Evolutionary conservation across 2,888 invertebrate genomes (phyloP).

Genomic region (Amphipyra berbera): DNA sequence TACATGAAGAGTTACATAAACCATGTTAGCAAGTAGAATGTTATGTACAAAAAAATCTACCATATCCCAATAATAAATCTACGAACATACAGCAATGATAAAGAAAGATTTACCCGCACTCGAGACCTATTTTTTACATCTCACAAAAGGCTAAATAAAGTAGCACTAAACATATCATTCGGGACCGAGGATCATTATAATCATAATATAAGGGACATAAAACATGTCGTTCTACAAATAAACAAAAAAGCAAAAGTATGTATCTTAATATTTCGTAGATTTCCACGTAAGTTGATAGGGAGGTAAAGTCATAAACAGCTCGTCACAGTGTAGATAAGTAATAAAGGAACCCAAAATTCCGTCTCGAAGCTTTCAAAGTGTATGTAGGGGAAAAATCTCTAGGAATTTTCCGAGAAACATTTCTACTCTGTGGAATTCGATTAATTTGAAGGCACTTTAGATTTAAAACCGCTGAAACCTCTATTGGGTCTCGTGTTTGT

Average conservation of each 20-base stretch:
- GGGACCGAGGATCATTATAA: slow-evolving; percentile 18
- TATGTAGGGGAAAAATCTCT: slow-evolving; percentile 48
- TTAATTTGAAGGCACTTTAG: slow-evolving; percentile 60
- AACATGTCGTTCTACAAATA: slow-evolving; percentile 28
- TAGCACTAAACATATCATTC: slow-evolving; percentile 26
- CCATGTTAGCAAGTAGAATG: neutral
- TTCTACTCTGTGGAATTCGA: slow-evolving; percentile 56
- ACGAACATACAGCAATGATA: slow-evolving; percentile 9
- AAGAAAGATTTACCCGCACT: slow-evolving; percentile 13
- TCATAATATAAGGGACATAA: slow-evolving; percentile 16
- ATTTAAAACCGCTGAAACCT: slow-evolving; percentile 43
- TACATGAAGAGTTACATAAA: too few relatives aligned
- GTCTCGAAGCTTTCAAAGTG: slow-evolving; percentile 41
- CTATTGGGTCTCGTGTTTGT: slow-evolving; percentile 39
- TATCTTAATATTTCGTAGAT: slow-evolving; percentile 45
- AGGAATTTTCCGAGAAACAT: slow-evolving; percentile 51
- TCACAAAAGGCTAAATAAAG: slow-evolving; percentile 5
- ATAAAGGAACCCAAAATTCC: slow-evolving; percentile 52
- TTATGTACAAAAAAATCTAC: slow-evolving; percentile 8
- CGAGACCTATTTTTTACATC: slow-evolving; percentile 11
- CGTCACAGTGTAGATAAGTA: slow-evolving; percentile 41
- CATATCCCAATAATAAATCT: slow-evolving; percentile 22
- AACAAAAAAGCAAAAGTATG: slow-evolving; percentile 39
- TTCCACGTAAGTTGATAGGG: slow-evolving; percentile 39
- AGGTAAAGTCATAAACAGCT: slow-evolving; percentile 46